Conservation (phyloP, 2,113 vertebrate genomes). For the Pimephales promelas region DNA sequence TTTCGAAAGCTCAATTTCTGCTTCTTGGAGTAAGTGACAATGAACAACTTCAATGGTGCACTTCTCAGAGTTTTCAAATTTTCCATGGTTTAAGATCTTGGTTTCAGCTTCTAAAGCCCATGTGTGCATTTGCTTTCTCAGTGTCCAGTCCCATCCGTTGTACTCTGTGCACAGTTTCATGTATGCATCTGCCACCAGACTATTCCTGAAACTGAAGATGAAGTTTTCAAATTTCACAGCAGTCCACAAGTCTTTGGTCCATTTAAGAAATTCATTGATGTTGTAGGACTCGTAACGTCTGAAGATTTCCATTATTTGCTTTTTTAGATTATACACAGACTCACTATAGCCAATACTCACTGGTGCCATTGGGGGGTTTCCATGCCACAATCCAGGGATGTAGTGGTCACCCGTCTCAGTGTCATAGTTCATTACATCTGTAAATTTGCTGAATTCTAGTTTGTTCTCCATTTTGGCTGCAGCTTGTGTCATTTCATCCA, state of each 20-base stretch:
- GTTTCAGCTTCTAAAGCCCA: constrained; percentile 46
- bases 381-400: constrained; percentile 72
- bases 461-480: constrained; percentile 70
- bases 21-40: fast-evolving
- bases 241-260: constrained; percentile 66
- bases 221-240: constrained; percentile 71
- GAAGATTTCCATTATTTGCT: constrained; percentile 53
- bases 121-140: constrained; percentile 10
- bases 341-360: constrained; percentile 71
- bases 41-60: neutral
- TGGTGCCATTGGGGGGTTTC: constrained; percentile 72
- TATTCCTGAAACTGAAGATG: constrained; percentile 60
- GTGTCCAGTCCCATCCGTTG: constrained; percentile 51
- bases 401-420: constrained; percentile 64
- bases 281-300: neutral
- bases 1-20: neutral
- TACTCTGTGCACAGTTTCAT: constrained; percentile 48
- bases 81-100: constrained; percentile 58
- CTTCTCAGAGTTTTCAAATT: neutral
- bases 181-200: constrained; percentile 57
- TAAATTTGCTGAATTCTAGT: constrained; percentile 50
- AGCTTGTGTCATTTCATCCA: constrained; percentile 68
- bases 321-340: constrained; percentile 63
- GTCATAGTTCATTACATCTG: constrained; percentile 69
- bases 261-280: constrained; percentile 58